A percentile compares a stretch with the other conserved stretches of the same genome.
phyloP scores from a whole-genome alignment of 1,140 invertebrate species.

The Listronotus bonariensis region DNA sequence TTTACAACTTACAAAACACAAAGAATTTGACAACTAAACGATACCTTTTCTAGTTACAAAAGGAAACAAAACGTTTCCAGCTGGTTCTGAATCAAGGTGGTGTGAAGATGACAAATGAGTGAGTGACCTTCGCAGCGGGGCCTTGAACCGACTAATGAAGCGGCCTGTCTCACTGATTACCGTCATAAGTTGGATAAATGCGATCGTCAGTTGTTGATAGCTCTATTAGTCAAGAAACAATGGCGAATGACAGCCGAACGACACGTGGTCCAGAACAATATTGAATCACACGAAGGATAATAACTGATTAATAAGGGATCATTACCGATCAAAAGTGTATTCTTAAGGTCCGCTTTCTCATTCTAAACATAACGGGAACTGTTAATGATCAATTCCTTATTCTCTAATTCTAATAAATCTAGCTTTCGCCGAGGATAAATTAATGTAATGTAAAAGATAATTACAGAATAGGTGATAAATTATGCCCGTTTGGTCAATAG shows the following conservation, averaged over 20 bases:
- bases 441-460: no score
- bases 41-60: background rate
- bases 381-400: constrained; percentile 29
- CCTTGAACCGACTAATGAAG: constrained; percentile 47
- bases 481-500: no score
- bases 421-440: no score
- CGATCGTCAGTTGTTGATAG: constrained; percentile 52
- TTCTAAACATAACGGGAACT: constrained; percentile 1
- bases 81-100: constrained; percentile 18
- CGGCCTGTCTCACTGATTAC: constrained; percentile 39
- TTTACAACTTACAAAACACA: constrained; percentile 1
- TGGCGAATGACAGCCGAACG: constrained; percentile 43
- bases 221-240: constrained; percentile 52
- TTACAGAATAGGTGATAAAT: no score
- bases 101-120: constrained; percentile 50
- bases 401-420: constrained; percentile 9
- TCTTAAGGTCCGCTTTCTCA: constrained; percentile 1
- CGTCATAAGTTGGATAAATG: constrained; percentile 49
- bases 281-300: constrained; percentile 42
- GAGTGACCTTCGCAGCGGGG: constrained; percentile 46
- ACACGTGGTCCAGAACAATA: constrained; percentile 44
- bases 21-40: constrained; percentile 8
- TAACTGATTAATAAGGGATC: constrained; percentile 49
- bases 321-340: constrained; percentile 37
- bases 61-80: constrained; percentile 24